A percentile compares a stretch with the other conserved stretches of the same genome.
phyloP scores from a whole-genome alignment of 2,113 vertebrate species.

The Indicator indicator region DNA sequence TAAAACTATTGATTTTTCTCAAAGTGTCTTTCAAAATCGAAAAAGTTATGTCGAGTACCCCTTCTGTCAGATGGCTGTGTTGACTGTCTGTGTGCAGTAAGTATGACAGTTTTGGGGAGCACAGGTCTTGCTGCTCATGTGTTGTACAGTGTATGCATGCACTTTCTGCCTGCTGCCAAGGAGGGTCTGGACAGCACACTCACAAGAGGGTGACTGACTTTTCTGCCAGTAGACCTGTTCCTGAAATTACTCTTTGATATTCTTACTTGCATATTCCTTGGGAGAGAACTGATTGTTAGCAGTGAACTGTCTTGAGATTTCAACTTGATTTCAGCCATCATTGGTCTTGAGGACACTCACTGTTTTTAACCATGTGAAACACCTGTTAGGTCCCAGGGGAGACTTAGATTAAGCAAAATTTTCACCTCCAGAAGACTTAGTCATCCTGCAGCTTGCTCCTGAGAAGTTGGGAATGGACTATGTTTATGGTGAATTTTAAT shows the following conservation, averaged over 20 bases:
- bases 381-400: not conserved
- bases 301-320: not conserved
- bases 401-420: not conserved
- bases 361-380: not conserved
- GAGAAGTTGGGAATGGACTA: not conserved
- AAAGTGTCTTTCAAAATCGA: slow-evolving; percentile 12
- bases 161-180: slow-evolving; percentile 14
- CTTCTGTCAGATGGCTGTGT: not conserved
- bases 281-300: not conserved
- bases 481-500: not conserved
- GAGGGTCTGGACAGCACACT: not conserved
- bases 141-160: not conserved
- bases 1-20: slow-evolving; percentile 1
- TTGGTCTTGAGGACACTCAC: not conserved
- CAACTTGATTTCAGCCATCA: not conserved
- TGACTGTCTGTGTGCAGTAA: slow-evolving; percentile 3
- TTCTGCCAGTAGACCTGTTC: slow-evolving; percentile 55
- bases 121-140: not conserved
- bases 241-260: not conserved
- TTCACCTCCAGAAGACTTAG: not conserved
- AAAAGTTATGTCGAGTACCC: not conserved
- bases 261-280: not conserved
- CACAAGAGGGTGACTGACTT: not conserved
- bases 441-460: not conserved
- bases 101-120: slow-evolving; percentile 19